Evolutionary conservation across 2,888 invertebrate genomes (phyloP).

Genomic region (Drosophila histrio): DNA sequence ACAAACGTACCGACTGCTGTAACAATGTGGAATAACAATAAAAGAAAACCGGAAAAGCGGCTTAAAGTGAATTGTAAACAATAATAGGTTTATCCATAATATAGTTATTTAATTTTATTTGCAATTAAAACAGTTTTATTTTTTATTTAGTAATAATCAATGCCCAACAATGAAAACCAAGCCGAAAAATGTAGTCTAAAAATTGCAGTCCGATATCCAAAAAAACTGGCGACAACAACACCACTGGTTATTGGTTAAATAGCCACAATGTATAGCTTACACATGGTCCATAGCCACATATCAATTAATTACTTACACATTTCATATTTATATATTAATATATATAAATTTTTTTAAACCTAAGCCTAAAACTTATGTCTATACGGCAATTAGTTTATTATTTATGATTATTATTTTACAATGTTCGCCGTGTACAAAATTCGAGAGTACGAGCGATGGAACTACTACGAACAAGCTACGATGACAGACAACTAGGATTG

Average conservation of each 20-base stretch:
- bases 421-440: constrained; percentile 37
- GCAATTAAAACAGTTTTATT: constrained; percentile 56
- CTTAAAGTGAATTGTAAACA: constrained; percentile 28
- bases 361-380: constrained; percentile 29
- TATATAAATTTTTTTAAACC: no score
- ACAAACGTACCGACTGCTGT: background rate
- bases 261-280: constrained; percentile 38
- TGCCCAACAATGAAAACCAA: constrained; percentile 72
- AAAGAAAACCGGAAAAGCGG: constrained; percentile 22
- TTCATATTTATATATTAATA: constrained; percentile 12
- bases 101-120: constrained; percentile 62
- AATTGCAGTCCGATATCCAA: constrained; percentile 40
- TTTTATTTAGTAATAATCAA: constrained; percentile 48
- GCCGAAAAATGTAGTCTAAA: constrained; percentile 49
- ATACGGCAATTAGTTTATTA: constrained; percentile 29
- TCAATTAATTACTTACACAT: constrained; percentile 4
- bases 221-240: background rate
- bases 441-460: constrained; percentile 36
- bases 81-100: constrained; percentile 22
- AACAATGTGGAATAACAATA: background rate
- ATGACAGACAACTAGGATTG: constrained; percentile 54
- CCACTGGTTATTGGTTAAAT: constrained; percentile 27
- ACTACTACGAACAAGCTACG: constrained; percentile 34
- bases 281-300: constrained; percentile 38
- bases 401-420: constrained; percentile 34